Evolutionary conservation across 2,797 vertebrate genomes (phyloP), one percentile per base, ranked within the genome.

Genomic region (Oreochromis grahami): DNA sequence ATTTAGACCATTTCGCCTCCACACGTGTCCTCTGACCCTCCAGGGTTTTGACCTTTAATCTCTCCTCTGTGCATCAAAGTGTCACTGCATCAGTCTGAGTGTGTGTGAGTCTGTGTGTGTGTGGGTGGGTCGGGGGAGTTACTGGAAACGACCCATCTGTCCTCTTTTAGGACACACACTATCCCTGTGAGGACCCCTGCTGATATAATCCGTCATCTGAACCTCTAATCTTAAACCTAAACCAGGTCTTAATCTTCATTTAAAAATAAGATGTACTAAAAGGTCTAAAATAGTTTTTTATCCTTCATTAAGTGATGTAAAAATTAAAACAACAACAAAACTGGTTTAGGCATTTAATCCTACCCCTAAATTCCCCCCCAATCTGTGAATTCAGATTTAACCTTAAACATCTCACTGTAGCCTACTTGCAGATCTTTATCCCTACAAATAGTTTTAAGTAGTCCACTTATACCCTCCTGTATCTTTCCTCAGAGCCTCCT

Each of bases 391-490:
- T 60, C 14, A 56, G 82, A 76, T 78, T 41, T 65, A 19, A 41
- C 15, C 26, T 52, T n/a, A 60, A 78, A 80, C 58, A 60, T 79
- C 55, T 78, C 50, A 1, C 24, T 43, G n/a, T 43, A 34, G 76
- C 43, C 53, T 77, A 3, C 41, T 32, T 24, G 15, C 70, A 65
- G 51, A 41, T 78, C 82, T 83, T 89, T 83, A 92, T 87, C 89
- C 63, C 52, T 91, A 91, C 90, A 92, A 93, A 90, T 84, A 29
- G 88, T 84, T 86, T 89, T 86, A 91, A 92, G 83, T 53, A 24
- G 79, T 89, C 68, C 78, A 77, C 68, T 91, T 88, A 89, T 92
- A 43, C 89, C 89, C 83, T 80, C 72, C 10, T 2, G 17, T n/a
- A 13, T 89, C 80, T 80, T 77, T 14, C 85, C 89, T 79, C 83